These are phyloP conservation scores for Gallinago media DNA, from an alignment of 2,113 vertebrate genomes.

Conservation along the genomic window DNA sequence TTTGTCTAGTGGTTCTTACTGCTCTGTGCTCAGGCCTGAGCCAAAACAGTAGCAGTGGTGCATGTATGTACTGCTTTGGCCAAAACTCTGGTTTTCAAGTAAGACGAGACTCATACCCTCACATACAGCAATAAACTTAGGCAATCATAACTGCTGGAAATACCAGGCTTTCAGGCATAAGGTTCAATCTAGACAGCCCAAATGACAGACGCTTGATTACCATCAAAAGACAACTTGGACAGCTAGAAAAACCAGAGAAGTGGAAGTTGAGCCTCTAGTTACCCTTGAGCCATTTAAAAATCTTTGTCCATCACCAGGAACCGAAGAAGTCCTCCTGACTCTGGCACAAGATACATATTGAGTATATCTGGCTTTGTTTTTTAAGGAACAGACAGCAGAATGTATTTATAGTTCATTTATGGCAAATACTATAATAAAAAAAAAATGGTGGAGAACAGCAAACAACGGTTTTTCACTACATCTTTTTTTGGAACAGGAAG, in stretches of 20 bases:
- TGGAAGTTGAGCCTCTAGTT: not conserved
- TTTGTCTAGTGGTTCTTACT: not conserved
- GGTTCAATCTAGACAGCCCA: not conserved
- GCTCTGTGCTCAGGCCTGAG: not conserved
- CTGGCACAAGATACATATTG: accelerated
- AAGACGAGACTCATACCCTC: accelerated
- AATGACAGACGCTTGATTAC: not conserved
- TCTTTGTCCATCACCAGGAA: not conserved
- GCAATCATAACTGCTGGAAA: not conserved
- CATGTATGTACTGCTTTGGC: not conserved
- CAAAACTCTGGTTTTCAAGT: not conserved
- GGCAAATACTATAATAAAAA: not conserved
- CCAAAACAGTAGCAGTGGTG: not conserved
- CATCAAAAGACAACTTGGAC: not conserved
- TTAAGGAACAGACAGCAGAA: not conserved
- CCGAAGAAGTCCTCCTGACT: not conserved
- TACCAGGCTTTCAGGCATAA: not conserved
- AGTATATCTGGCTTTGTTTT: not conserved
- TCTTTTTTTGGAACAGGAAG: not conserved
- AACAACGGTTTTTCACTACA: not conserved
- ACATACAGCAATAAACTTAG: not conserved
- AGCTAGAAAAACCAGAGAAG: not conserved
- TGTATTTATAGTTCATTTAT: not conserved
- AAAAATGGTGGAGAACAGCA: not conserved
- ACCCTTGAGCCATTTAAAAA: not conserved